Evolutionary conservation across 2,113 vertebrate genomes (phyloP).

Genomic region (Forbesichthys papilliferus): DNA sequence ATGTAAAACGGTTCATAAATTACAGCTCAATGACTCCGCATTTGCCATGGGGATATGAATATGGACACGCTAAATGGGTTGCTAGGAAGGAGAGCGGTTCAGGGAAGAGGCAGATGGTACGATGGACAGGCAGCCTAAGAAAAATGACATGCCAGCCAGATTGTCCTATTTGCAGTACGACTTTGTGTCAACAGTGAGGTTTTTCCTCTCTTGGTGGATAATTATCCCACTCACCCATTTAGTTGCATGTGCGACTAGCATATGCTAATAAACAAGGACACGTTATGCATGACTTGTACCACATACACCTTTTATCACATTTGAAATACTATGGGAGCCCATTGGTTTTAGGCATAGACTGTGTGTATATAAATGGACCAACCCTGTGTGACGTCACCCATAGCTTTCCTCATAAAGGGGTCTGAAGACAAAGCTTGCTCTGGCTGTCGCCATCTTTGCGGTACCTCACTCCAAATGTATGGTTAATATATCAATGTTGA

Average conservation of each 20-base stretch:
- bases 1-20: constrained; percentile 58
- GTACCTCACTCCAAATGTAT: too few species aligned
- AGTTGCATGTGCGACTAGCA: constrained; percentile 13
- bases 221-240: constrained; percentile 19
- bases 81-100: background rate
- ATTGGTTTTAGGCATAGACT: too few species aligned
- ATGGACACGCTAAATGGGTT: constrained; percentile 30
- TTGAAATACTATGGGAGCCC: constrained; percentile 17
- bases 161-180: background rate
- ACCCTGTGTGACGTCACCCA: too few species aligned
- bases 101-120: constrained; percentile 22
- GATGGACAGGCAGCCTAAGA: background rate
- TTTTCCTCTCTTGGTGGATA: constrained; percentile 5
- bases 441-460: too few species aligned
- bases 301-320: constrained; percentile 25
- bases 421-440: too few species aligned
- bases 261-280: constrained; percentile 16
- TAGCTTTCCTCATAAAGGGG: too few species aligned
- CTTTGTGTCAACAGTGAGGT: background rate
- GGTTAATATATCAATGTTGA: too few species aligned
- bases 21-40: constrained; percentile 61
- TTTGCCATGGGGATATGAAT: constrained; percentile 54
- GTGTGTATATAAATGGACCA: too few species aligned
- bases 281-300: constrained; percentile 1
- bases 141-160: background rate